Base-by-base conservation (phyloP, 1,140 invertebrate species). In the Cecropterus lyciades region DNA sequence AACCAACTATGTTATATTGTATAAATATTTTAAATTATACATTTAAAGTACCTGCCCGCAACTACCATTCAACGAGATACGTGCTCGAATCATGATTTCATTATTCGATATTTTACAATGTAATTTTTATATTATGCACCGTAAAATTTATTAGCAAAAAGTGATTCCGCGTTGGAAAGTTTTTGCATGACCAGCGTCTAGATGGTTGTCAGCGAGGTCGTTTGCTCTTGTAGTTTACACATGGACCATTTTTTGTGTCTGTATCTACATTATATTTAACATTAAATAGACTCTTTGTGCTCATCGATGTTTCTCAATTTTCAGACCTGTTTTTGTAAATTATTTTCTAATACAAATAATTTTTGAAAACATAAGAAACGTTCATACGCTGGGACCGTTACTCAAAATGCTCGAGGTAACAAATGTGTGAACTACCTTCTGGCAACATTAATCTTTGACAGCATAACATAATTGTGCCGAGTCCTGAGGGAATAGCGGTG, bases 401-500 rank as follows among this genome's bases (percentile, higher is more conserved):
- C 16, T 49, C 45, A 62, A 37, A 62, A 51, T 17, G 59, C 7
- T 24, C 14, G 45, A 49, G 14, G 27, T 43, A 43, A 56, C 42
- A 57, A 57, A 57, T 49, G 57, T 42, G 59, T 42, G 46, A 62
- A 62, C 30, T 51, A 62, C 11, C 59, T 62, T 62, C 62, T 70
- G 62, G 37, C 40, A 37, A 59, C 42, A 64, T 62, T 65, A 70
- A 70, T 65, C 75, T 81, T 72, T 84, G 79, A 77, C 75, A 77
- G 75, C 73, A 73, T 80, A 85, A 81, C 79, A 82, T 86, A 89
- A 87, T 87, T 87, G 85, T 83, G 72, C 30, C 53, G 64, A 80
- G 78, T 80, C 85, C 80, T 64, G 78, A 70, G 84, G 84, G 83
- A 77, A 82, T 81, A 82, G 81, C 81, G 80, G 80, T 72, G 60